Evolutionary conservation across 2,888 invertebrate species (phyloP), one percentile per base, ranked within the genome.

Genomic region (Urechis unicinctus): DNA sequence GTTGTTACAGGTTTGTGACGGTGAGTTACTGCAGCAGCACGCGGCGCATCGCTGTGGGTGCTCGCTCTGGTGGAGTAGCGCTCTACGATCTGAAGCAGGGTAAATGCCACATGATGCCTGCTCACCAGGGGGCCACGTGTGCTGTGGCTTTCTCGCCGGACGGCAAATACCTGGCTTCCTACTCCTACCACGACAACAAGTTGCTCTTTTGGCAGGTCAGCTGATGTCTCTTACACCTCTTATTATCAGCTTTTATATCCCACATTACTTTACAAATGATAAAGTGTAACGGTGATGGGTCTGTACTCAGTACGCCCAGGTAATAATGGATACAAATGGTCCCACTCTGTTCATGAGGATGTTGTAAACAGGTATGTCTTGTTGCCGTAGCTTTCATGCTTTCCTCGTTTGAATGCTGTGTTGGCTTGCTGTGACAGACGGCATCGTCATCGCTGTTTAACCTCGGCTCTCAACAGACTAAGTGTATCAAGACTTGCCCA

Each of bases 201-300:
- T 84, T 98, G 53, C 92, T 90, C 66, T 97, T 98, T 81, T 98
- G 97, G 97, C 97, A 97, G 85, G 95, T 94, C 64, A 86, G 86
- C 4, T 26, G n/a, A 17, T 24, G 29, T 45, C 9, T 51, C 21
- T 24, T 21, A 45, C 6, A n/a, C n/a, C n/a, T 9, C 41, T 13
- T 13, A 13, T 13, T 13, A 13, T 9, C 9, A 36, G 13, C 41
- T 13, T 13, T 36, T 13, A 36, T 36, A 36, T 36, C 41, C 9
- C 41, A 36, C 41, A 13, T 13, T 9, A 9, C 41, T 13, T 9
- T 13, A 36, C 41, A 36, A n/a, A n/a, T n/a, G n/a, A n/a, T n/a
- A n/a, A n/a, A n/a, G n/a, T n/a, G n/a, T n/a, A n/a, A n/a, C n/a
- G n/a, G n/a, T n/a, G n/a, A n/a, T n/a, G n/a, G n/a, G n/a, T n/a